Evolutionary conservation across 2,888 invertebrate species (phyloP).

Genomic region (Chalcis sispes): DNA sequence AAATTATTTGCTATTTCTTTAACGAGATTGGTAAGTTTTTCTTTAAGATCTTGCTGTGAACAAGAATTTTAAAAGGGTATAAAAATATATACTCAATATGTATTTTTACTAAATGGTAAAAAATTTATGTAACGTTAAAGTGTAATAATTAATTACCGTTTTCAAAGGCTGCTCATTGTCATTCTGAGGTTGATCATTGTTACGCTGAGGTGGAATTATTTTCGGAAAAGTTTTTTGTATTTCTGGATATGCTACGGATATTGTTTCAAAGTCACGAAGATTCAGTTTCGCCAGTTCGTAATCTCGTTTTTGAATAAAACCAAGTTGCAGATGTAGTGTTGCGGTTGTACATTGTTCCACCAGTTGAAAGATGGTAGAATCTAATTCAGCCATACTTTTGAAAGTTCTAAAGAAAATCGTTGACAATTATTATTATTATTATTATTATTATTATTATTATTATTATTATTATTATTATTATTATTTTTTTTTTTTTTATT

Average conservation of each 20-base stretch:
- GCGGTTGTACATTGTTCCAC: constrained; percentile 12
- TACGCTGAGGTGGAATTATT: constrained; percentile 7
- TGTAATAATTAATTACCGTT: constrained; percentile 15
- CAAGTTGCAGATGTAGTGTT: not conserved
- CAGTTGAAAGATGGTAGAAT: not conserved
- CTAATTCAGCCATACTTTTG: too few relatives aligned
- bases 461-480: not conserved
- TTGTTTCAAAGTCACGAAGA: constrained; percentile 15
- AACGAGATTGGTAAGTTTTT: not conserved
- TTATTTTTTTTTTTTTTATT: too few relatives aligned
- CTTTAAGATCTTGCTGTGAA: not conserved
- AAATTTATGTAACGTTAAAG: not conserved
- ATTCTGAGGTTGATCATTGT: not conserved
- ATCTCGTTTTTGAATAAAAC: not conserved
- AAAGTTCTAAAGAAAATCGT: too few relatives aligned
- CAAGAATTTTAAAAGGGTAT: not conserved
- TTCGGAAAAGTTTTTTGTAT: constrained; percentile 16
- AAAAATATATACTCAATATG: not conserved
- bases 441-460: too few relatives aligned
- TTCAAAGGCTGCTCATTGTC: constrained; percentile 4
- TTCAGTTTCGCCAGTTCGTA: not conserved
- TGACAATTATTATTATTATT: too few relatives aligned
- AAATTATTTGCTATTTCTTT: not conserved
- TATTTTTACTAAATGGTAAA: too few relatives aligned
- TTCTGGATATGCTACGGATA: constrained; percentile 18